Base-by-base conservation (phyloP, 2,113 vertebrate species). In the Okapia johnstoni region DNA sequence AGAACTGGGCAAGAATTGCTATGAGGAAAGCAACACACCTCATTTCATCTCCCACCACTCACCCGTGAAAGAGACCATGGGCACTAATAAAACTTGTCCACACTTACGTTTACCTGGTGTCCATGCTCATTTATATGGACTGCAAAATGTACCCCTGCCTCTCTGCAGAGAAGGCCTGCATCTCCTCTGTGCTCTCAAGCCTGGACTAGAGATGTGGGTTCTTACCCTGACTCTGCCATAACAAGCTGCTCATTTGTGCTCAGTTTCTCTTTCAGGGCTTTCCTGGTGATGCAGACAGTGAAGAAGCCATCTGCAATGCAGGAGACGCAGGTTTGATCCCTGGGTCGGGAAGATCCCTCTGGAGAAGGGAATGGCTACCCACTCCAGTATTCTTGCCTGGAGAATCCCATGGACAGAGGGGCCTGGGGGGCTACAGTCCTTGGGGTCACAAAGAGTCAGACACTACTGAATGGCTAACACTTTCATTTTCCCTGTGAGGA, bases 51-150 rank as follows among this genome's bases (percentile, higher is more conserved):
- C 43, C 1, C 7, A 8, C 46, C 28, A 46, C 36, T 43, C 30
- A 15, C 26, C 50, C 2, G 0, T 0, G 0, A 5, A 40, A 33
- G n/a, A n/a, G 5, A 7, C 28, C 8, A 1, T 0, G 36, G 57
- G 23, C 54, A 48, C 28, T 16, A 50, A 17, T 12, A 11, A 30
- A 30, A 36, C 33, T 3, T 12, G 3, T 15, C 46, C 14, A 3
- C 6, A 15, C 14, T 25, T 23, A 16, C 3, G 55, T 50, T 19
- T 12, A 25, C 7, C 55, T 40, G 46, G 17, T 15, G 15, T 16
- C 17, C 1, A 0, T 21, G 55, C 30, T 50, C 23, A 1, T 30
- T 28, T 25, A 15, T 13, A 6, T 0, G 55, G 61, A 5, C 13
- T 55, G 61, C 83, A 17, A 7, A 19, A 7, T 1, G 48, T 84